phyloP scores from a whole-genome alignment of 1,140 invertebrate genomes.

The Berghia stephanieae region DNA sequence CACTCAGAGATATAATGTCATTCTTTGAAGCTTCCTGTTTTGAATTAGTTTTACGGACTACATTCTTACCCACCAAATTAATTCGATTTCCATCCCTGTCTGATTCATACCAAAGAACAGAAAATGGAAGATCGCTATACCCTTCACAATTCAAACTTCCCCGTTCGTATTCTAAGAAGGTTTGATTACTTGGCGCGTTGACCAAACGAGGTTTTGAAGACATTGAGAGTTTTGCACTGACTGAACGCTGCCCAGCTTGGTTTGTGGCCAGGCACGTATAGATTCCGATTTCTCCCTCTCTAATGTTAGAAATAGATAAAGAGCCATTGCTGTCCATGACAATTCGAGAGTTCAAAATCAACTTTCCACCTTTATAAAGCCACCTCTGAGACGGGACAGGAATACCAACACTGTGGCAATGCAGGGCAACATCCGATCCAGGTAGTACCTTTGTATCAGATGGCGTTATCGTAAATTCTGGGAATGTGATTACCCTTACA shows the following conservation, averaged over 20 bases:
- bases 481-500: slow-evolving; percentile 16
- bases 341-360: not conserved
- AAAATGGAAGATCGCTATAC: not conserved
- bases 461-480: slow-evolving; percentile 3
- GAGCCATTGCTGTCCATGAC: not conserved
- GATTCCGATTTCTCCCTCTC: slow-evolving; percentile 1
- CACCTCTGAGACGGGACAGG: slow-evolving; percentile 23
- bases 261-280: slow-evolving; percentile 28
- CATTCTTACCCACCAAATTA: not conserved
- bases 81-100: not conserved
- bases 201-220: not conserved
- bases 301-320: not conserved
- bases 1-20: not conserved
- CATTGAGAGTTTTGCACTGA: not conserved
- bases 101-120: slow-evolving; percentile 14
- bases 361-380: not conserved
- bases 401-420: slow-evolving; percentile 20
- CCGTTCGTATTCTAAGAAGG: not conserved
- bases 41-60: not conserved
- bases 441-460: not conserved
- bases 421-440: not conserved
- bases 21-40: not conserved
- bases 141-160: not conserved
- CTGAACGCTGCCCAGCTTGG: slow-evolving; percentile 6
- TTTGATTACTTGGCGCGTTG: not conserved